These are phyloP conservation scores for Drosophila demipolita DNA, from an alignment of 2,888 invertebrate species.

Conservation along the genomic window DNA sequence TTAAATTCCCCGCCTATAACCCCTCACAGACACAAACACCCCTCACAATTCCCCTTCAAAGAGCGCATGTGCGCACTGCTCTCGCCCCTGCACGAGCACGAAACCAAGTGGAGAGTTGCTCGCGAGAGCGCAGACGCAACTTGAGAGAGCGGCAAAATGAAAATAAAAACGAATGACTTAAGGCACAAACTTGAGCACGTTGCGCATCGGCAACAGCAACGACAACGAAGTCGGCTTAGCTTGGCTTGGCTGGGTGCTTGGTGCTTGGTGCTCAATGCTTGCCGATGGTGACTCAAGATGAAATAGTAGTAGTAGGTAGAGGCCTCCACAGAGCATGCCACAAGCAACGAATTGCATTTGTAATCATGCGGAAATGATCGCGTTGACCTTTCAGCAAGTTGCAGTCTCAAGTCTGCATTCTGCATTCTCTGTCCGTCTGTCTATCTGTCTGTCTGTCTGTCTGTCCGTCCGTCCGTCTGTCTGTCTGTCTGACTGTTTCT, in stretches of 20 bases:
- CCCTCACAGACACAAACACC: constrained; percentile 37
- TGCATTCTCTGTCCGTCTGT: constrained; percentile 26
- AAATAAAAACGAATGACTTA: constrained; percentile 47
- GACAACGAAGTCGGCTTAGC: constrained; percentile 24
- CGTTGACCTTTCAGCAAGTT: constrained; percentile 82
- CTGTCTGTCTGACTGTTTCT: constrained; percentile 16
- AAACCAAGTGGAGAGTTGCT: constrained; percentile 57
- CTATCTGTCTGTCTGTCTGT: constrained; percentile 12
- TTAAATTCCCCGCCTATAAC: constrained; percentile 48
- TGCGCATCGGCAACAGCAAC: constrained; percentile 25
- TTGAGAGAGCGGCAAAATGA: not conserved
- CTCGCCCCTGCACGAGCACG: constrained; percentile 38
- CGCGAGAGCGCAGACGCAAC: constrained; percentile 26
- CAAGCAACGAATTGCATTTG: constrained; percentile 72
- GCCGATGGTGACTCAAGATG: constrained; percentile 47
- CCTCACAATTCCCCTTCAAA: constrained; percentile 28
- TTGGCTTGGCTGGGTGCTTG: not conserved
- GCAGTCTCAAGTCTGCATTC: constrained; percentile 48
- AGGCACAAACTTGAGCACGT: constrained; percentile 40
- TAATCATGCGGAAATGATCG: constrained; percentile 84
- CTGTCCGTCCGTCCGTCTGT: not conserved
- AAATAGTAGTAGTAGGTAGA: constrained; percentile 38
- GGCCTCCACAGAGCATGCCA: constrained; percentile 35
- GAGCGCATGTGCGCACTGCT: constrained; percentile 53
- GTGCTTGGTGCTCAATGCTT: constrained; percentile 5